Conservation (phyloP, 1,140 invertebrate genomes). For the Ruditapes philippinarum region DNA sequence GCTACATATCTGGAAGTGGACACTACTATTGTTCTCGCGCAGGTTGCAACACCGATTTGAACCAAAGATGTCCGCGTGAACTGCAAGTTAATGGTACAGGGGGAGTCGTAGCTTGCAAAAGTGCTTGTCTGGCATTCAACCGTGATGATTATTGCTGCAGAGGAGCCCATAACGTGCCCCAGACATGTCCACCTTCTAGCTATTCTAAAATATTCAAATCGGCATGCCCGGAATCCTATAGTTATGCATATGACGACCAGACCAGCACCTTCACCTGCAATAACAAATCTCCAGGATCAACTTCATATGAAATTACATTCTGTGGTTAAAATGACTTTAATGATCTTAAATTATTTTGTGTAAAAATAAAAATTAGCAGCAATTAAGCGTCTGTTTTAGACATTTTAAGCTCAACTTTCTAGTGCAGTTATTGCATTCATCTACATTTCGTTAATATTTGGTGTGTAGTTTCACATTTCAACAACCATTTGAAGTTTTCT, state of each 20-base stretch:
- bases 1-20: slow-evolving; percentile 73
- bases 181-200: slow-evolving; percentile 88
- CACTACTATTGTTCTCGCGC: slow-evolving; percentile 85
- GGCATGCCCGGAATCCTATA: slow-evolving; percentile 86
- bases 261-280: slow-evolving; percentile 71
- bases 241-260: slow-evolving; percentile 72
- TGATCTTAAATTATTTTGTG: too few relatives aligned
- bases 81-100: slow-evolving; percentile 82
- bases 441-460: too few relatives aligned
- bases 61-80: slow-evolving; percentile 88
- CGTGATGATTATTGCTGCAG: slow-evolving; percentile 88
- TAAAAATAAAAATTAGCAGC: too few relatives aligned
- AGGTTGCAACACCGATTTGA: slow-evolving; percentile 88
- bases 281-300: not conserved
- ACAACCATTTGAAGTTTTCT: too few relatives aligned
- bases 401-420: too few relatives aligned
- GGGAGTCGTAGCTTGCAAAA: slow-evolving; percentile 87
- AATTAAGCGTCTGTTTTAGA: too few relatives aligned
- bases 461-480: too few relatives aligned
- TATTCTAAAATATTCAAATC: slow-evolving; percentile 88
- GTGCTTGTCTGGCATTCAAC: slow-evolving; percentile 88
- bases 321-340: too few relatives aligned
- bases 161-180: slow-evolving; percentile 88
- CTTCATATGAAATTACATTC: slow-evolving; percentile 66
- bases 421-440: too few relatives aligned